A percentile compares a stretch with the other conserved stretches of the same genome.
These are phyloP conservation scores for Cebidichthys violaceus DNA, from an alignment of 2,113 vertebrate species.

Conservation along the genomic window DNA sequence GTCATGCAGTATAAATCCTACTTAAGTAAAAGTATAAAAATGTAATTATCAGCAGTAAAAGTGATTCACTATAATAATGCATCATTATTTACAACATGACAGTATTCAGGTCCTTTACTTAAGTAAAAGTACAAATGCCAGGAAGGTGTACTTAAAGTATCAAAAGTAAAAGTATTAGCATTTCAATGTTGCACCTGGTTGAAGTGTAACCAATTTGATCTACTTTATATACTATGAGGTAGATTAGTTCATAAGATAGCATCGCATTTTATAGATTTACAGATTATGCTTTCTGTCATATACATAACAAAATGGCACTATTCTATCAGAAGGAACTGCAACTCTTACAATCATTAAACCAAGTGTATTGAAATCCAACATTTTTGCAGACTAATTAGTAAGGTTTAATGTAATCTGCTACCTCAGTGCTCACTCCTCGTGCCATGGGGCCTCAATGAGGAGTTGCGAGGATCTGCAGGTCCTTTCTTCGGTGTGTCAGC, in stretches of 20 bases:
- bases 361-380: conserved; percentile 24
- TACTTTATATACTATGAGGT: not conserved
- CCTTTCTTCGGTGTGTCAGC: conserved; percentile 25
- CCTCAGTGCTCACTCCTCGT: conserved; percentile 42
- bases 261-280: not conserved
- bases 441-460: conserved; percentile 36
- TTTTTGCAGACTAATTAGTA: conserved; percentile 47
- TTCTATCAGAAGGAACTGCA: conserved; percentile 16
- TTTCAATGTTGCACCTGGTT: not conserved
- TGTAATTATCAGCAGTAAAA: not conserved
- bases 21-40: not conserved
- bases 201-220: not conserved
- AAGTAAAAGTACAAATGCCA: not conserved
- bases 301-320: not conserved
- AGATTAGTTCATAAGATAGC: not conserved
- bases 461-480: conserved; percentile 26
- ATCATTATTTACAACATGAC: not conserved
- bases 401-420: conserved; percentile 63
- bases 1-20: not conserved
- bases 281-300: not conserved
- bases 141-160: not conserved
- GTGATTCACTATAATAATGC: not conserved
- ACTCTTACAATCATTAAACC: not conserved
- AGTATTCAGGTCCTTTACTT: not conserved
- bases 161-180: not conserved